phyloP scores from a whole-genome alignment of 1,140 invertebrate genomes.

The Caenorhabditis briggsae region DNA sequence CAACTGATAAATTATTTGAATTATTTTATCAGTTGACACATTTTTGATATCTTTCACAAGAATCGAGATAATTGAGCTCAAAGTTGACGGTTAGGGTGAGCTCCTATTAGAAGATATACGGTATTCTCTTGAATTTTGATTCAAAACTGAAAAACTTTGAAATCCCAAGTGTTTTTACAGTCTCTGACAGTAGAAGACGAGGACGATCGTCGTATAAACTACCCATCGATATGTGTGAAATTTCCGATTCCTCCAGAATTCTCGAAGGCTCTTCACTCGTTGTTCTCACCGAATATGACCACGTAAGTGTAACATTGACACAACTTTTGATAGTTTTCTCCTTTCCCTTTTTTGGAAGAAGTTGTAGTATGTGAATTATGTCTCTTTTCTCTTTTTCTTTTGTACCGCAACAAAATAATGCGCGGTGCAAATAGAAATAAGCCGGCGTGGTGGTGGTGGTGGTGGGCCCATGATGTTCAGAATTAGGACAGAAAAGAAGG shows the following conservation, averaged over 20 bases:
- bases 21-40: too few species aligned
- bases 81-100: too few species aligned
- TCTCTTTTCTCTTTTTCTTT: slow-evolving; percentile 7
- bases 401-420: slow-evolving; percentile 54
- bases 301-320: slow-evolving; percentile 62
- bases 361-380: too few species aligned
- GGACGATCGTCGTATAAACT: slow-evolving; percentile 67
- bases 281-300: slow-evolving; percentile 69
- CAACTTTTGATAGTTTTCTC: not conserved
- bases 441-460: not conserved
- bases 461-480: slow-evolving; percentile 23
- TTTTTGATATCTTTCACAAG: too few species aligned
- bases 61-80: too few species aligned
- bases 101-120: too few species aligned
- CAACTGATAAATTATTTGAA: too few species aligned
- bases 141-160: too few species aligned
- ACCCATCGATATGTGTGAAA: slow-evolving; percentile 77
- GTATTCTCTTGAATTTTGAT: too few species aligned
- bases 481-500: slow-evolving; percentile 1
- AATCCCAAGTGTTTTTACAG: not conserved
- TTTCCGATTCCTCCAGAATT: slow-evolving; percentile 76
- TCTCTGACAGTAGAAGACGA: slow-evolving; percentile 71
- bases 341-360: not conserved
- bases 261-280: slow-evolving; percentile 62
- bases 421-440: slow-evolving; percentile 38